Percentiles rank a stretch among this genome's conserved stretches.
phyloP scores from a whole-genome alignment of 2,888 invertebrate species.

The Mamestra brassicae region DNA sequence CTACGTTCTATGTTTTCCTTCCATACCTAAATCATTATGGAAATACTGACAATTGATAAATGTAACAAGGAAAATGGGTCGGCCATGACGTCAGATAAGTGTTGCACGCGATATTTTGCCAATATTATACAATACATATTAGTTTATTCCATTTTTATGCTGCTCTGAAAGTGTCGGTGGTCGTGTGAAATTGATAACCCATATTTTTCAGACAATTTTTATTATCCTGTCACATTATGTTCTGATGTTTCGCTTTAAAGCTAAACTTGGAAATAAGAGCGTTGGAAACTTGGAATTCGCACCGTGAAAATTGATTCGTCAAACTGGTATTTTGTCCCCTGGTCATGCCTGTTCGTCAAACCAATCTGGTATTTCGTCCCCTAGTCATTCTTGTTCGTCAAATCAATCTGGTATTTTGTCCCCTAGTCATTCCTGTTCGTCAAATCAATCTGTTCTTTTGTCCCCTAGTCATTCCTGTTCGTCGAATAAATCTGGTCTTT shows the following conservation, averaged over 20 bases:
- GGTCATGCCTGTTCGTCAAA: neutral
- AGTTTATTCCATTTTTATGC: conserved; percentile 45
- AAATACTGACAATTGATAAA: conserved; percentile 67
- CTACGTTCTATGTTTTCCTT: conserved; percentile 55
- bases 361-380: neutral
- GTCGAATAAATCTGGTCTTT: neutral
- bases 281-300: neutral
- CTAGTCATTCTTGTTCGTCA: neutral
- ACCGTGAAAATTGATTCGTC: too few species aligned
- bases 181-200: conserved; percentile 41
- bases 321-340: neutral
- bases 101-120: conserved; percentile 56
- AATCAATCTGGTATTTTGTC: neutral
- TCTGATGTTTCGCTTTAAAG: conserved; percentile 6
- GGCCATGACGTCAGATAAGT: conserved; percentile 58
- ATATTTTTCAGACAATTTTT: conserved; percentile 14
- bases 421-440: neutral
- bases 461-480: neutral
- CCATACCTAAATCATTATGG: conserved; percentile 63
- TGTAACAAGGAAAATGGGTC: conserved; percentile 66
- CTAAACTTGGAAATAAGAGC: neutral
- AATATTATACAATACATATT: conserved; percentile 55
- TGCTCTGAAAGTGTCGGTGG: conserved; percentile 24
- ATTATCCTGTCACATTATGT: conserved; percentile 15
- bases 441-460: neutral